Conservation (phyloP, 2,113 vertebrate genomes). For the Sorex fumeus region DNA sequence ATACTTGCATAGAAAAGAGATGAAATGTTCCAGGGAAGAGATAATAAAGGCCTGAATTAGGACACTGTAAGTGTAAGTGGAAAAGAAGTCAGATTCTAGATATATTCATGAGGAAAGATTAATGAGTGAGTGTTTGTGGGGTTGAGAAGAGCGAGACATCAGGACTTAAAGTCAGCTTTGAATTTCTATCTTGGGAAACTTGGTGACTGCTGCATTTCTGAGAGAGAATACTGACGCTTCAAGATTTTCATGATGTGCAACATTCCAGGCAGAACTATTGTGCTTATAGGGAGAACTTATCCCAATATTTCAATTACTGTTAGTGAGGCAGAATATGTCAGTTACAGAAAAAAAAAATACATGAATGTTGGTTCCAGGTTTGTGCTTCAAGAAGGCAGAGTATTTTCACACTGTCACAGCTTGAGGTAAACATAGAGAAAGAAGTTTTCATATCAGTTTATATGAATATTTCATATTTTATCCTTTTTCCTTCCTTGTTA, state of each 20-base stretch:
- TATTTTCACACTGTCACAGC: background rate
- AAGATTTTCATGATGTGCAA: background rate
- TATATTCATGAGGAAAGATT: background rate
- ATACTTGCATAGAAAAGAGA: background rate
- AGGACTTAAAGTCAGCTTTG: background rate
- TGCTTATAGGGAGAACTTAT: background rate
- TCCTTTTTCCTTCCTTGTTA: background rate
- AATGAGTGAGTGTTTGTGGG: background rate
- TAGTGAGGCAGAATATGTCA: slow-evolving; percentile 17
- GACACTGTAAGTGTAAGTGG: background rate
- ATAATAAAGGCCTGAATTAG: slow-evolving; percentile 40
- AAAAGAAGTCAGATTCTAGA: slow-evolving; percentile 50
- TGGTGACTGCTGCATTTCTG: slow-evolving; percentile 26
- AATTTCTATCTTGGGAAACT: slow-evolving; percentile 30
- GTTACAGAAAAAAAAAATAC: background rate
- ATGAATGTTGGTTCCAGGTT: background rate
- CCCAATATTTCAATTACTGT: background rate
- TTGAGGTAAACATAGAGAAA: background rate
- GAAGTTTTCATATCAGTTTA: background rate
- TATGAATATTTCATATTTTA: background rate
- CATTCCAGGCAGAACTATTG: background rate
- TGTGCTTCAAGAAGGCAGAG: background rate
- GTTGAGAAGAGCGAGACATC: background rate
- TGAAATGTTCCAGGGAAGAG: background rate
- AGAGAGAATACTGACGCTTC: slow-evolving; percentile 26